Base-by-base conservation (phyloP, 2,113 vertebrate species). In the Siniperca chuatsi region DNA sequence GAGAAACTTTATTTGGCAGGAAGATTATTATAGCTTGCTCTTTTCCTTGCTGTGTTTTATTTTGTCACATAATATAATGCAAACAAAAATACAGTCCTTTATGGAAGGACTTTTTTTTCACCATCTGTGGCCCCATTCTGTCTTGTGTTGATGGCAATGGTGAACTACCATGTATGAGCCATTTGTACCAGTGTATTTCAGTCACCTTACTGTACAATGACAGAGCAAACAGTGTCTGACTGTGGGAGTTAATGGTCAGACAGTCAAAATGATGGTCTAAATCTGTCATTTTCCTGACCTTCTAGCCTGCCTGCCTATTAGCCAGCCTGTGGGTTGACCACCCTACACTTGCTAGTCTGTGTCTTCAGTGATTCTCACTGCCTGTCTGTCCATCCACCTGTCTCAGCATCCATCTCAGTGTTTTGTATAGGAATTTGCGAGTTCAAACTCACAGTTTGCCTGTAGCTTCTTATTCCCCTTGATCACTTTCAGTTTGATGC, bases 241-340 rank as follows among this genome's bases (percentile, higher is more conserved):
- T 50, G 75, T 82, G 78, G 29, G 69, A 73, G 75, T 79, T 42
- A 42, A 33, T 57, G 57, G 76, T 84, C 81, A 85, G 90, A 81
- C 84, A 55, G 54, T 58, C 54, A 18, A 70, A 91, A 73, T 89
- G 81, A 86, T 42, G 73, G 82, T 72, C 48, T 80, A 15, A 74
- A 77, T 76, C 58, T 42, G 81, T 89, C 68, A 85, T 66, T 89
- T 89, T 91, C 71, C 87, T 77, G 83, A 85, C 69, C 55, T 8
- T 60, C 62, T 16, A 48, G 20, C 46, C 76, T 74, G 67, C 42
- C 88, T 85, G 75, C 78, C 75, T 84, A 75, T 87, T 87, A 84
- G 77, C 42, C 40, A 37, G 46, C 16, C 61, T 80, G 85, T 50
- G 78, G 79, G 68, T 54, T 77, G 75, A 79, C 79, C 37, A 68